Evolutionary conservation across 2,888 invertebrate genomes (phyloP).

Genomic region (Stegana nigrithorax): DNA sequence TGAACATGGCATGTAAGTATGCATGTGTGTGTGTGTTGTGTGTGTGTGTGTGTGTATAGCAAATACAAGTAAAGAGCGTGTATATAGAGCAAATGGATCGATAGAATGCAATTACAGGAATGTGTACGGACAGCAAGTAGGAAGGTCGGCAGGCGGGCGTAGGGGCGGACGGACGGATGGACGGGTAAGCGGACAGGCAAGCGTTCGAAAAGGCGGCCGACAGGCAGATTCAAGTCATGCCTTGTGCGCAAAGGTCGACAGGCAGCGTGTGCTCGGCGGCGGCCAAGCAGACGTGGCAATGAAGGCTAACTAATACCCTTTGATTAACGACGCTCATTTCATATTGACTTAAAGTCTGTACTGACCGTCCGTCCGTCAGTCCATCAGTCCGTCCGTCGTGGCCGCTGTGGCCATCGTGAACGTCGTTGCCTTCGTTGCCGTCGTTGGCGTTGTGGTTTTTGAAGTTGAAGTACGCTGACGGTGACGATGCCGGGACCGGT

Average conservation of each 20-base stretch:
- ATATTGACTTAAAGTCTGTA: slow-evolving; percentile 55
- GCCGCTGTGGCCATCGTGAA: no score
- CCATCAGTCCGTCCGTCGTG: no score
- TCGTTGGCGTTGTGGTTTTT: slow-evolving; percentile 6
- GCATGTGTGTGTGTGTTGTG: slow-evolving; percentile 40
- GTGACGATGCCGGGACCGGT: neutral
- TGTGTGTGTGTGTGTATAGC: neutral
- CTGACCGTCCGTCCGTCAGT: no score
- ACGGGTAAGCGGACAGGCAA: no score
- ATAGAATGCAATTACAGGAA: slow-evolving; percentile 62
- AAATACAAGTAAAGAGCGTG: slow-evolving; percentile 20
- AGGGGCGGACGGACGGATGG: neutral
- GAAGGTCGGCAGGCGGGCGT: slow-evolving; percentile 43
- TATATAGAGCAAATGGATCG: slow-evolving; percentile 54
- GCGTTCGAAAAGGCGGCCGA: no score
- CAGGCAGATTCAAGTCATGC: no score
- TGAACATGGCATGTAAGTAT: no score
- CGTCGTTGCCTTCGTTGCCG: no score
- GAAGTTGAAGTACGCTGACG: no score
- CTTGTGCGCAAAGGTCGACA: no score
- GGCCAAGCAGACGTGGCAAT: slow-evolving; percentile 42
- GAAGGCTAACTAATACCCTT: slow-evolving; percentile 59
- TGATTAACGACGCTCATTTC: slow-evolving; percentile 62
- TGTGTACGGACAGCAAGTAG: slow-evolving; percentile 57
- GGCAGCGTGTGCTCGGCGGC: slow-evolving; percentile 8